Conservation (phyloP, 2,113 vertebrate species). For the Ursus arctos region DNA sequence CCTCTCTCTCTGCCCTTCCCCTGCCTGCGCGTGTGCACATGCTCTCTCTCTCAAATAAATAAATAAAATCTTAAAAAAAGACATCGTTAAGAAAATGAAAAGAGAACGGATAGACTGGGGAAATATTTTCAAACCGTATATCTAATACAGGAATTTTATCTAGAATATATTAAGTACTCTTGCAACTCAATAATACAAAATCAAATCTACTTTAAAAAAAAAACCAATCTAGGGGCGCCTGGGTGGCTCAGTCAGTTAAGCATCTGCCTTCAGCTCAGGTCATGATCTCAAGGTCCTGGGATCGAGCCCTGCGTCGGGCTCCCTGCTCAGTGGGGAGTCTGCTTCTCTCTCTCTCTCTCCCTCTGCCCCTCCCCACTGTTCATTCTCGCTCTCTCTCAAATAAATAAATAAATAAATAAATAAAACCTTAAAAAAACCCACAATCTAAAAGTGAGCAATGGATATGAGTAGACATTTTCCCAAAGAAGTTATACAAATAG, state of each 20-base stretch:
- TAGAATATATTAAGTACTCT: neutral
- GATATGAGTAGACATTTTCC: neutral
- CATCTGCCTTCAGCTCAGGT: too few relatives aligned
- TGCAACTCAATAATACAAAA: neutral
- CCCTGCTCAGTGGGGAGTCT: too few relatives aligned
- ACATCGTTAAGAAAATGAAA: constrained; percentile 1
- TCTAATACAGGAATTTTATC: neutral
- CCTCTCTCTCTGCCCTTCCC: neutral
- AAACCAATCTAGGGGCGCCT: neutral
- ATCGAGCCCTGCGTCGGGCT: too few relatives aligned
- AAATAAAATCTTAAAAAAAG: neutral
- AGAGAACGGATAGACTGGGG: neutral
- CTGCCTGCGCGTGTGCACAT: neutral
- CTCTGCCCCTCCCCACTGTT: too few relatives aligned
- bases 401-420: too few relatives aligned
- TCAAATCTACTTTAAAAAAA: neutral
- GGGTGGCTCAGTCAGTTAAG: neutral
- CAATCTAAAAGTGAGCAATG: neutral
- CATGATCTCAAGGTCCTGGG: too few relatives aligned
- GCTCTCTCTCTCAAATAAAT: neutral
- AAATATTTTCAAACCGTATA: neutral
- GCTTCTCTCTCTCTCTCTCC: too few relatives aligned
- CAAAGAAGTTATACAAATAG: neutral
- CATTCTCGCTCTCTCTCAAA: too few relatives aligned
- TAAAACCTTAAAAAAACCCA: neutral